phyloP scores from a whole-genome alignment of 2,113 vertebrate genomes.

The Tautogolabrus adspersus region DNA sequence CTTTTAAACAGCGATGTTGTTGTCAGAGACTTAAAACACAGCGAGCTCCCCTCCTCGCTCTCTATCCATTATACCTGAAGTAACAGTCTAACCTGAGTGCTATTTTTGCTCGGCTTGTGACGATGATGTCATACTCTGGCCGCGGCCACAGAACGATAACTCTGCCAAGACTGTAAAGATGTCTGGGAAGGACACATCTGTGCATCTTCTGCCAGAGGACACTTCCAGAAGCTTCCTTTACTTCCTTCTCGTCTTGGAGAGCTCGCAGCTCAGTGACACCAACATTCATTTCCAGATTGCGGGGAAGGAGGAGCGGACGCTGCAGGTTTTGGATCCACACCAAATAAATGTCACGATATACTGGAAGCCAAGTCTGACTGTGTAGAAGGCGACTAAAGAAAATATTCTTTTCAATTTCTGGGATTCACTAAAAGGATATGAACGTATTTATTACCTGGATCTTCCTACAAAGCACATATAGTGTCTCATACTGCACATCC shows the following conservation, averaged over 20 bases:
- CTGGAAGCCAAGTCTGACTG: not conserved
- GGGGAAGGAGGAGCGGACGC: conserved; percentile 5
- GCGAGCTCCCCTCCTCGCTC: not conserved
- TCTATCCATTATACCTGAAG: conserved; percentile 30
- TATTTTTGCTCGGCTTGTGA: conserved; percentile 27
- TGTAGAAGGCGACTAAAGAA: not conserved
- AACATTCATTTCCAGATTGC: conserved; percentile 38
- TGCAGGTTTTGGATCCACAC: conserved; percentile 20
- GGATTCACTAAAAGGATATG: conserved; percentile 25
- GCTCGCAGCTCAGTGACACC: conserved; percentile 35
- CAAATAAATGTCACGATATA: conserved; percentile 13
- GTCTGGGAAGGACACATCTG: conserved; percentile 54
- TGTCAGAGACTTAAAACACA: conserved; percentile 2
- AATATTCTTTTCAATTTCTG: conserved; percentile 18
- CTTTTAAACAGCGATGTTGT: not conserved
- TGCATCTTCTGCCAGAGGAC: conserved; percentile 54
- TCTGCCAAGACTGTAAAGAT: conserved; percentile 56
- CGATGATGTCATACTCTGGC: conserved; percentile 55
- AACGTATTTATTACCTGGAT: not conserved
- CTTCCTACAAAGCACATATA: conserved; percentile 5
- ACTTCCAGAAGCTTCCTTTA: conserved; percentile 32
- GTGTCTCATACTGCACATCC: not conserved
- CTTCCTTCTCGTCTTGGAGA: conserved; percentile 17
- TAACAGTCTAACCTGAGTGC: conserved; percentile 14
- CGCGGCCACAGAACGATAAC: conserved; percentile 6